These are phyloP conservation scores for Pseudorasbora parva DNA, from an alignment of 2,113 vertebrate species.

Conservation along the genomic window DNA sequence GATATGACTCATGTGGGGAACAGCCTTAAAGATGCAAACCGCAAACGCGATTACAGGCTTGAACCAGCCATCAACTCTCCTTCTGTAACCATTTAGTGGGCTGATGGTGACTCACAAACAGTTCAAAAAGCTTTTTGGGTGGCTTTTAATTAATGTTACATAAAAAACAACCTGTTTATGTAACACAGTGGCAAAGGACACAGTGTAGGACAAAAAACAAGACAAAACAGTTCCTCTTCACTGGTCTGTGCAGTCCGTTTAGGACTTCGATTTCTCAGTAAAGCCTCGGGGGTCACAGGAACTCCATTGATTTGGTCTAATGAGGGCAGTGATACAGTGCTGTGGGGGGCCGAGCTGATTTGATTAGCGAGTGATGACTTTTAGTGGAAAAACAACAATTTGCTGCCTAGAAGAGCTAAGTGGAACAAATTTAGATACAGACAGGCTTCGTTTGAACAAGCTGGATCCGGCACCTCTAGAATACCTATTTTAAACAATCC, in stretches of 20 bases:
- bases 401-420: neutral
- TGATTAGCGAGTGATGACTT: neutral
- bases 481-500: neutral
- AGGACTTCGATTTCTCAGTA: slow-evolving; percentile 30
- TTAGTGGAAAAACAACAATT: slow-evolving; percentile 2
- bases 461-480: neutral
- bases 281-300: slow-evolving; percentile 27
- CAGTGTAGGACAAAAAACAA: neutral
- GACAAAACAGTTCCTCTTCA: slow-evolving; percentile 11
- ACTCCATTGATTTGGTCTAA: slow-evolving; percentile 23
- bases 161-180: slow-evolving; percentile 21
- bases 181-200: neutral
- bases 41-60: slow-evolving; percentile 4
- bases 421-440: neutral
- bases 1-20: neutral
- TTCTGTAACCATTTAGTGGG: slow-evolving; percentile 34
- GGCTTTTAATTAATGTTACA: slow-evolving; percentile 32
- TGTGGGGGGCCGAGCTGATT: slow-evolving; percentile 10
- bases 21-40: neutral
- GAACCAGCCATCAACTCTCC: neutral
- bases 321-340: slow-evolving; percentile 15
- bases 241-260: neutral
- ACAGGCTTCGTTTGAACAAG: neutral
- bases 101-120: slow-evolving; percentile 16
- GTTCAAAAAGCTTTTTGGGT: slow-evolving; percentile 8